phyloP scores from a whole-genome alignment of 2,888 invertebrate genomes.

The Sympetrum striolatum region DNA sequence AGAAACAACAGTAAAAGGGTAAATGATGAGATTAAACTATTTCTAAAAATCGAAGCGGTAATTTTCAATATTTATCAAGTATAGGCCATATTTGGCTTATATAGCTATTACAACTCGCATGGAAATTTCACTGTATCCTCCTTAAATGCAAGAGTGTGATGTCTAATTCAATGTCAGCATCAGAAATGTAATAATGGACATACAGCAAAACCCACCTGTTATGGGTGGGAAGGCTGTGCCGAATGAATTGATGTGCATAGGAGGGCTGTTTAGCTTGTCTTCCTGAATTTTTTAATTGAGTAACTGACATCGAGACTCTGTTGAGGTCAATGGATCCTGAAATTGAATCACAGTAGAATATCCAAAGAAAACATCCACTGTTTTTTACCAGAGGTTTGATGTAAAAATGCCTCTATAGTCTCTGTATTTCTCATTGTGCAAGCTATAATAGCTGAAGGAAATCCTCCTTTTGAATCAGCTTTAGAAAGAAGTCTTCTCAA shows the following conservation, averaged over 20 bases:
- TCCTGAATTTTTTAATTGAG: slow-evolving; percentile 33
- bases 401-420: background rate
- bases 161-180: background rate
- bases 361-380: background rate
- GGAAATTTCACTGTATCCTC: background rate
- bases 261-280: slow-evolving; percentile 29
- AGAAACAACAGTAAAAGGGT: too few species aligned
- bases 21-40: too few species aligned
- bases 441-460: background rate
- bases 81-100: too few species aligned
- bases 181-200: background rate
- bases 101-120: too few species aligned
- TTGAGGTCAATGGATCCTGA: slow-evolving; percentile 29
- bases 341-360: slow-evolving; percentile 34
- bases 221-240: slow-evolving; percentile 36
- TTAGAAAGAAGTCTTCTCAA: background rate
- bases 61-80: too few species aligned
- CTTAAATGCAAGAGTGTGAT: background rate
- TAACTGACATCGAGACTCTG: slow-evolving; percentile 30
- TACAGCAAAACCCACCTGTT: slow-evolving; percentile 40
- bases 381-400: background rate
- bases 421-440: slow-evolving; percentile 12
- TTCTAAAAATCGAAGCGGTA: too few species aligned
- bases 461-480: background rate
- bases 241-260: slow-evolving; percentile 27